Evolutionary conservation across 2,888 invertebrate genomes (phyloP).

Genomic region (Drosophila colorata): DNA sequence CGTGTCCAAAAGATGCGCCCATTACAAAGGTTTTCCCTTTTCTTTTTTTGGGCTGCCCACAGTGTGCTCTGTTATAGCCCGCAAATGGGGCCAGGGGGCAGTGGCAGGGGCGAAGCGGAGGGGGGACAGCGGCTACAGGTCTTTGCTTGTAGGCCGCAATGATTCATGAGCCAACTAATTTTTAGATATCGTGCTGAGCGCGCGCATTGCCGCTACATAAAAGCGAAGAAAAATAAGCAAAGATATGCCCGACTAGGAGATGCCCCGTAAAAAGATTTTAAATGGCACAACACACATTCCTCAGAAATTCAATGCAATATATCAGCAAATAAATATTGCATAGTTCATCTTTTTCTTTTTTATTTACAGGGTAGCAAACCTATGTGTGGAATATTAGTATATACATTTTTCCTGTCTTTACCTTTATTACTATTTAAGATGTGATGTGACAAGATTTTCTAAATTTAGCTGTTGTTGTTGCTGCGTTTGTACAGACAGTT

Average conservation of each 20-base stretch:
- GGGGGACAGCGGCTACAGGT: not conserved
- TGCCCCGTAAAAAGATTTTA: not conserved
- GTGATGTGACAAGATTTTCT: too few species aligned
- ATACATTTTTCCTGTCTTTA: too few species aligned
- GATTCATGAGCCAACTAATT: slow-evolving; percentile 56
- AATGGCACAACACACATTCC: too few species aligned
- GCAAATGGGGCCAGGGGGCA: not conserved
- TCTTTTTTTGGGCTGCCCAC: slow-evolving; percentile 5
- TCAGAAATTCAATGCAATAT: too few species aligned
- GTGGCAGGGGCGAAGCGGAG: not conserved
- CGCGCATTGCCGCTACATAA: slow-evolving; percentile 16
- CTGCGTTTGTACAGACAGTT: too few species aligned
- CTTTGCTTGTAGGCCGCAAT: slow-evolving; percentile 38
- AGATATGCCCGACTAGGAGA: not conserved
- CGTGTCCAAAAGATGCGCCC: slow-evolving; percentile 40
- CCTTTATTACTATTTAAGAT: too few species aligned
- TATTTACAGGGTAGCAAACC: too few species aligned
- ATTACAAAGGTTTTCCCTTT: slow-evolving; percentile 50
- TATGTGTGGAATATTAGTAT: too few species aligned
- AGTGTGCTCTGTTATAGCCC: not conserved
- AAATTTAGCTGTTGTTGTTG: too few species aligned
- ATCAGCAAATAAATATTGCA: not conserved
- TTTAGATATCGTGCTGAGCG: slow-evolving; percentile 49
- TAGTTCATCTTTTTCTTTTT: too few species aligned
- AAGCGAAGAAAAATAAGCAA: not conserved